phyloP scores from a whole-genome alignment of 2,888 invertebrate species.

The Lysandra coridon region DNA sequence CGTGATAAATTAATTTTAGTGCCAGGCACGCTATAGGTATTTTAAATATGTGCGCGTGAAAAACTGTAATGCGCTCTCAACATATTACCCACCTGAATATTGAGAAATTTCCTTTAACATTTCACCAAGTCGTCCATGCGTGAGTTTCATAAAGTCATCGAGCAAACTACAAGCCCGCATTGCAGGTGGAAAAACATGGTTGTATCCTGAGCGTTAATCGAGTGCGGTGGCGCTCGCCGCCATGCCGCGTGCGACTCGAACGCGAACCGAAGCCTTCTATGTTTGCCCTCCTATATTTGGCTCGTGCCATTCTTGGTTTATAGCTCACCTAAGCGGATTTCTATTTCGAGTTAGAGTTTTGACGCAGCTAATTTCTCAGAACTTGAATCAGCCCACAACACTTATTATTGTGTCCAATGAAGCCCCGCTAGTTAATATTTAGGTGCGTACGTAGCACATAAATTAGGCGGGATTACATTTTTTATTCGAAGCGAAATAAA shows the following conservation, averaged over 20 bases:
- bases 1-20: not conserved
- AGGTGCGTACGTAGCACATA: not conserved
- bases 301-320: constrained; percentile 1
- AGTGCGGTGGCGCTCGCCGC: not conserved
- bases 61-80: not conserved
- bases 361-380: not conserved
- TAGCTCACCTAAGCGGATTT: not conserved
- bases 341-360: not conserved
- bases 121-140: not conserved
- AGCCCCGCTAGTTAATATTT: not conserved
- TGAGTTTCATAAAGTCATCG: constrained; percentile 23
- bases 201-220: constrained; percentile 27
- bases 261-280: not conserved
- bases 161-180: constrained; percentile 12
- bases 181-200: constrained; percentile 28
- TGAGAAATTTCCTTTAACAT: not conserved
- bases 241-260: not conserved
- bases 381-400: not conserved
- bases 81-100: not conserved
- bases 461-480: constrained; percentile 14
- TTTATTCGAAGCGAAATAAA: constrained; percentile 10
- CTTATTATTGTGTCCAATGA: not conserved
- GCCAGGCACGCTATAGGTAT: not conserved
- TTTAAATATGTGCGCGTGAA: not conserved
- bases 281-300: not conserved